Evolutionary conservation across 1,140 invertebrate genomes (phyloP).

Genomic region (Diorhabda carinulata): DNA sequence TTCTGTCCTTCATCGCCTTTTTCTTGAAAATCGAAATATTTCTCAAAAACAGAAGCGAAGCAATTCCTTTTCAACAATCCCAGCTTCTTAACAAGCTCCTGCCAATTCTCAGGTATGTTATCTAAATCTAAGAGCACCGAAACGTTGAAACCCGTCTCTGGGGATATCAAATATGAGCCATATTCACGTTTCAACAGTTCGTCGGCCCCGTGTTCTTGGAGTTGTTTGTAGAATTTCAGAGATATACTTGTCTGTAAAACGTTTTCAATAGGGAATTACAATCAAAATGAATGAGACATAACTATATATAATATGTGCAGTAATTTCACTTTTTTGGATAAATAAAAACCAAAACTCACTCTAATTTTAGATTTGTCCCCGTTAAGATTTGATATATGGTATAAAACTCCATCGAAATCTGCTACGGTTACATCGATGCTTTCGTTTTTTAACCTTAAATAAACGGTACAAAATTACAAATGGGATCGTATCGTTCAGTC

Average conservation of each 20-base stretch:
- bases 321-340: too few species aligned
- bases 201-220: conserved; percentile 97
- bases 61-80: conserved; percentile 96
- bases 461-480: conserved; percentile 7
- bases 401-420: conserved; percentile 98
- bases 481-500: not conserved
- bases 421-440: conserved; percentile 89
- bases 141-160: conserved; percentile 93
- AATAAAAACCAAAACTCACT: conserved; percentile 53
- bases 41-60: conserved; percentile 99
- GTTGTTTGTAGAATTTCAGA: conserved; percentile 97
- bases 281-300: not conserved
- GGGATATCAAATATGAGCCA: conserved; percentile 70
- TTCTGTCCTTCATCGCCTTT: conserved; percentile 84
- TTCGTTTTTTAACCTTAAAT: conserved; percentile 87
- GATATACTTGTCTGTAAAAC: conserved; percentile 89
- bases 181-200: conserved; percentile 92
- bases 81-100: conserved; percentile 85
- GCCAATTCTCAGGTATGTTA: conserved; percentile 86
- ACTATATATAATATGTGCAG: too few species aligned
- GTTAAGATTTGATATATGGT: conserved; percentile 96
- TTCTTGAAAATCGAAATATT: conserved; percentile 98
- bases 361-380: conserved; percentile 95
- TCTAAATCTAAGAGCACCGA: conserved; percentile 91
- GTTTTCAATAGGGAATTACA: not conserved